These are phyloP conservation scores for Microtus pennsylvanicus DNA, from an alignment of 2,113 vertebrate genomes.

Conservation along the genomic window DNA sequence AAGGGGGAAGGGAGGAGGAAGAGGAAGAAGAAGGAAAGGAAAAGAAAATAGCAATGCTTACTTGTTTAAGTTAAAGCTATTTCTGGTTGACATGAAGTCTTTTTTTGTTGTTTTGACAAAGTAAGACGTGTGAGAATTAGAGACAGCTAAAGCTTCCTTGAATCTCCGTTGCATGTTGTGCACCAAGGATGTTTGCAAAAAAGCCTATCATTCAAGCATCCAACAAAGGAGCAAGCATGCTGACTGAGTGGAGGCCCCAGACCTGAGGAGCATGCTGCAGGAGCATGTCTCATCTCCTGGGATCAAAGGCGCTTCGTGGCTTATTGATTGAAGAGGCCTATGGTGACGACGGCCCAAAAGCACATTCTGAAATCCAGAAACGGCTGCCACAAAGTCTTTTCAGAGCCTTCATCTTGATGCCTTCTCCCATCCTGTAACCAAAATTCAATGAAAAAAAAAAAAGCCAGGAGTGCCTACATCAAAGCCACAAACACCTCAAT, in stretches of 20 bases:
- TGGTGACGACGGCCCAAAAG: not conserved
- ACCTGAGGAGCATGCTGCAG: too few relatives aligned
- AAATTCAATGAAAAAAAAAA: not conserved
- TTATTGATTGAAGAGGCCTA: not conserved
- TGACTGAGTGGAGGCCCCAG: not conserved
- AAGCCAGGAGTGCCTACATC: not conserved
- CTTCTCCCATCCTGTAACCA: not conserved
- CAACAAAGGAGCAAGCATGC: not conserved
- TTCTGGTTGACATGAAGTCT: constrained; percentile 30
- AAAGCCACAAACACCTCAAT: not conserved
- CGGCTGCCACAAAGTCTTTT: not conserved
- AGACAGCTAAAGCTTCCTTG: not conserved
- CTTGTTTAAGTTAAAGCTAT: constrained; percentile 46
- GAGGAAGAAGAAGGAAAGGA: not conserved
- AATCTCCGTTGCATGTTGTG: not conserved
- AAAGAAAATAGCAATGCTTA: not conserved
- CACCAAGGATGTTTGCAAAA: not conserved
- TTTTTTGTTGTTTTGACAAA: constrained; percentile 9
- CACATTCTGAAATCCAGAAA: not conserved
- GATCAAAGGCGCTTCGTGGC: not conserved
- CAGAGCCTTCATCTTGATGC: not conserved
- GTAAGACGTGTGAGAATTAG: not conserved
- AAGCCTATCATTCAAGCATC: not conserved
- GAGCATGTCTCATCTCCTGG: not conserved
- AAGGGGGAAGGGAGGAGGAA: not conserved